Conservation (phyloP, 2,888 invertebrate species). For the Ochropacha duplaris region DNA sequence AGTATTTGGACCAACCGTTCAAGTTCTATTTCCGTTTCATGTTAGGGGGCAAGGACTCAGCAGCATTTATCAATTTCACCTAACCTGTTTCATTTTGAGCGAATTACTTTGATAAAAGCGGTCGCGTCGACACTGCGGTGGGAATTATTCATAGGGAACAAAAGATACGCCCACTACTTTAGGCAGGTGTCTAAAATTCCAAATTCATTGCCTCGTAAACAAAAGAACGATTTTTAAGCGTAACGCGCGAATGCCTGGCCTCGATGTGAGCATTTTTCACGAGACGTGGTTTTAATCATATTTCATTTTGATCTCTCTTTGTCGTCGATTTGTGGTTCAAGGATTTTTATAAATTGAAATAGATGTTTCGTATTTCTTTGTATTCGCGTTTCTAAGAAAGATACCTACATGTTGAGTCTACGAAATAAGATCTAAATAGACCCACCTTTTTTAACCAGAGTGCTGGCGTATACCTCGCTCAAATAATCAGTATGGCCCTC, state of each 20-base stretch:
- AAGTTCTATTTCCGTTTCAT: not conserved
- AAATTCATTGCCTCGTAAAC: constrained; percentile 74
- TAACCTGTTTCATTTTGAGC: constrained; percentile 58
- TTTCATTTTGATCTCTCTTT: constrained; percentile 40
- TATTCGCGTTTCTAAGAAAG: constrained; percentile 9
- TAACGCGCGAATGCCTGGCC: constrained; percentile 4
- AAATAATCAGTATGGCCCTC: too few species aligned
- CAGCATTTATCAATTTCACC: constrained; percentile 61
- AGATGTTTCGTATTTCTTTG: constrained; percentile 16
- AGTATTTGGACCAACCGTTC: not conserved
- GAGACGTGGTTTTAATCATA: constrained; percentile 39
- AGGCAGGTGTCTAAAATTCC: constrained; percentile 67
- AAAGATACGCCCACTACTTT: constrained; percentile 59
- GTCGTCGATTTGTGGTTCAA: constrained; percentile 24
- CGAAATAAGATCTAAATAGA: too few species aligned
- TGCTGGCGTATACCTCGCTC: too few species aligned
- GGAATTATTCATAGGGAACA: constrained; percentile 67
- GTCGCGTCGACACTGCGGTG: constrained; percentile 31
- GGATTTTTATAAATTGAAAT: not conserved
- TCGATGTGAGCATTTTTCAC: constrained; percentile 38
- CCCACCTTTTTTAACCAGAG: too few species aligned
- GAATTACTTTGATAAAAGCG: constrained; percentile 61
- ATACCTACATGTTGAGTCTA: too few species aligned
- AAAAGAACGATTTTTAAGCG: constrained; percentile 64
- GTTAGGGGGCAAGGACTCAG: constrained; percentile 19